Evolutionary conservation across 2,797 vertebrate genomes (phyloP), one percentile per base, ranked within the genome.

Genomic region (Thunnus albacares): DNA sequence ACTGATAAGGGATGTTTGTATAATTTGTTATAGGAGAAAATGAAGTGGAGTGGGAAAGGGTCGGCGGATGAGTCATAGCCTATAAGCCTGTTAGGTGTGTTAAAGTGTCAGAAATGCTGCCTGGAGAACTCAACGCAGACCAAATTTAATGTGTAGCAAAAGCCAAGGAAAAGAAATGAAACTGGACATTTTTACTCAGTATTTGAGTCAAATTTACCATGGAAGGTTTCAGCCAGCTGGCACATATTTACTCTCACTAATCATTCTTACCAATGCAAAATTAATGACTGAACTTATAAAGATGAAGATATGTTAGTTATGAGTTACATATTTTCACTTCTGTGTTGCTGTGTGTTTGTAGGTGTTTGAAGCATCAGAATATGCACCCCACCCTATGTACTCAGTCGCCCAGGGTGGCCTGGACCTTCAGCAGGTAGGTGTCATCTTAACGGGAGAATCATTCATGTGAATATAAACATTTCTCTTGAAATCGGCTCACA

Each of bases 351-450:
- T 84, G 73, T 85, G 52, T 82, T 55, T 73, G 4, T 69, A 95
- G 94, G 88, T 95, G 81, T 94, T 90, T 74, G 94, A 95, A 45
- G 92, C 94, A 0, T 90, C 94, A 24, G 94, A 95, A 59, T 95
- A 90, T 75, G 91, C 94, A 49, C 91, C 92, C 22, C 94, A 95
- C 84, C 94, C 93, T 53, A 72, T 94, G 70, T 95, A 94, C 87
- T 93, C 94, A 38, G 88, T 95, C 69, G 79, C 91, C 78, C 94
- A 94, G 80, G 90, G 91, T 30, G 93, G 92, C 73, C 89, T 95
- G 65, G 94, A 95, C 73, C 93, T 95, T 78, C 94, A 95, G 86
- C 94, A 94, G 92, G 94, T 94, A 82, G 56, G 84, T 59, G 10
- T 38, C 41, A 38, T 49, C 45, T 26, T 33, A 87, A 83, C 56